Conservation (phyloP, 2,888 invertebrate species). For the Thereva unica region DNA sequence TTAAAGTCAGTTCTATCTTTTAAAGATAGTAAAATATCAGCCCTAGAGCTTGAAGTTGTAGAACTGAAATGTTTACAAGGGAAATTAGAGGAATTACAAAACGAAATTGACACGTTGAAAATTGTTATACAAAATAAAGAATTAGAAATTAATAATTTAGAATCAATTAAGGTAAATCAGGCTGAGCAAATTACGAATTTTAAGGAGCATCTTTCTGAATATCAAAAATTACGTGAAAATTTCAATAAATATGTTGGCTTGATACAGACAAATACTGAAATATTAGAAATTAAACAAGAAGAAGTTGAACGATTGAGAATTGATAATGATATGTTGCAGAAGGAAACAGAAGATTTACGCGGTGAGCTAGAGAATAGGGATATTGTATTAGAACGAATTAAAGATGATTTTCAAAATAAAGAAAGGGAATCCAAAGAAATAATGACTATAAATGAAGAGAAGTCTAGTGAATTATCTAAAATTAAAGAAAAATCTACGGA, state of each 20-base stretch:
- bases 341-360: background rate
- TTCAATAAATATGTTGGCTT: slow-evolving; percentile 33
- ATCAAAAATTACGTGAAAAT: slow-evolving; percentile 31
- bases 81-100: background rate
- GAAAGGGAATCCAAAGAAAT: background rate
- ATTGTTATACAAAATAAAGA: slow-evolving; percentile 15
- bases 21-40: slow-evolving; percentile 5
- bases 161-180: slow-evolving; percentile 1
- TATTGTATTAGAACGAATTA: background rate
- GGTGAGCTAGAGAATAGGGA: background rate
- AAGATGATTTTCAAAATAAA: background rate
- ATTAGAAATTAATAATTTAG: slow-evolving; percentile 18
- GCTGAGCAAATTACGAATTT: slow-evolving; percentile 2
- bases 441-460: too few species aligned
- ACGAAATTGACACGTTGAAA: slow-evolving; percentile 6
- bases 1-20: slow-evolving; percentile 3
- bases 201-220: slow-evolving; percentile 30
- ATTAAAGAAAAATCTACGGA: too few species aligned
- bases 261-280: slow-evolving; percentile 31
- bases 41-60: slow-evolving; percentile 6
- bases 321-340: background rate
- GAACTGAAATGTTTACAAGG: background rate
- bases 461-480: too few species aligned
- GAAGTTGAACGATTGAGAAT: slow-evolving; percentile 27
- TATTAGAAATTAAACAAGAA: slow-evolving; percentile 26